Percentiles rank a stretch among this genome's conserved stretches.
phyloP scores from a whole-genome alignment of 1,140 invertebrate species.

The Nomia melanderi region DNA sequence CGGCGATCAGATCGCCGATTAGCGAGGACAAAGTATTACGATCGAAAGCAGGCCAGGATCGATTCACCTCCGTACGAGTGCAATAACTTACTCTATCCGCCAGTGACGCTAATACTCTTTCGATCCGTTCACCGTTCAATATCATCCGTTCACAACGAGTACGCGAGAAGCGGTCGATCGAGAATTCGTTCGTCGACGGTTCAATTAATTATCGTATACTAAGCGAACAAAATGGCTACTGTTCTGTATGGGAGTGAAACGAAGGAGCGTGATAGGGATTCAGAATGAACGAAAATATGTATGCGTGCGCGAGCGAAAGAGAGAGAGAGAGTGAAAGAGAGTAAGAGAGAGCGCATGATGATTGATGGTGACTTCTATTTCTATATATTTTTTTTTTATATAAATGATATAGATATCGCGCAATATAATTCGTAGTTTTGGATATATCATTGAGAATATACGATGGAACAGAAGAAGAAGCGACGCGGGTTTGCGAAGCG shows the following conservation, averaged over 20 bases:
- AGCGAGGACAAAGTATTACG: constrained; percentile 10
- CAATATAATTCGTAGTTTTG: constrained; percentile 4
- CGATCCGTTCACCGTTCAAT: constrained; percentile 9
- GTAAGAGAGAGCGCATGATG: not conserved
- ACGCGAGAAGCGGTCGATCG: constrained; percentile 21
- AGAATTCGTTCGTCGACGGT: constrained; percentile 43
- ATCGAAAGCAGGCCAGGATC: constrained; percentile 52
- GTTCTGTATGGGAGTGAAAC: constrained; percentile 15
- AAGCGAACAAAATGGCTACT: constrained; percentile 57
- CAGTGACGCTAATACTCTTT: not conserved
- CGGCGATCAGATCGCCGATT: not conserved
- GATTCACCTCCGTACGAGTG: constrained; percentile 61
- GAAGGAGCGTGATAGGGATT: not conserved
- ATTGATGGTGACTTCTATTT: not conserved
- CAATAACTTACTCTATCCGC: constrained; percentile 45
- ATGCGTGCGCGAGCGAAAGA: not conserved
- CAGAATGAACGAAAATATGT: not conserved
- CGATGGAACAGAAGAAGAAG: no score
- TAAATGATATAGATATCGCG: constrained; percentile 3
- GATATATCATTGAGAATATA: not conserved
- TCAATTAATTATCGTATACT: constrained; percentile 35
- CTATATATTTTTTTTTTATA: not conserved
- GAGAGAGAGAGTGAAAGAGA: constrained; percentile 2
- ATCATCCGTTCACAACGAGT: no score
- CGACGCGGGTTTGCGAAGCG: no score